Conservation (phyloP, 2,797 vertebrate species). For the Dryobates pubescens region DNA sequence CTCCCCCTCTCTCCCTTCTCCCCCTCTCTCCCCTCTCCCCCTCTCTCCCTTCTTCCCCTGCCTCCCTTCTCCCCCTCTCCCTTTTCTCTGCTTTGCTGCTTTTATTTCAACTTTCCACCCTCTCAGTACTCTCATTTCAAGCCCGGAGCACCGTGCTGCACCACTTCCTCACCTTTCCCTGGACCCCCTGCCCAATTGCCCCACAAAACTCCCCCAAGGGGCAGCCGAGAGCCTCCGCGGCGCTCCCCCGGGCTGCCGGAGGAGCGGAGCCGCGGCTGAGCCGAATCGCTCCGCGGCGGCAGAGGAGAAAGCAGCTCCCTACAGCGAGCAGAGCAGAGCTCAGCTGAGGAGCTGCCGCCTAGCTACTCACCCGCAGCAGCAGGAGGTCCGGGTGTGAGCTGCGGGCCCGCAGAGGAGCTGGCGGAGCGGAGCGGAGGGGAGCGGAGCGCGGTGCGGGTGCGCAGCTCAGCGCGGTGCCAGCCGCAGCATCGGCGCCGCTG, state of each 20-base stretch:
- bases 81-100: too few species aligned
- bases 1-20: too few species aligned
- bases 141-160: too few species aligned
- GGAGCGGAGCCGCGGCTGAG: not conserved
- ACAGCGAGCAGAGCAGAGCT: not conserved
- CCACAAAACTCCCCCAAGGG: not conserved
- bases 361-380: conserved; percentile 30
- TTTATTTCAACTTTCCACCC: too few species aligned
- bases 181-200: not conserved
- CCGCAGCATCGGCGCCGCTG: too few species aligned
- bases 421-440: not conserved
- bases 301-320: not conserved
- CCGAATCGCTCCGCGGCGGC: too few species aligned
- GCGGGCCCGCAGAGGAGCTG: not conserved
- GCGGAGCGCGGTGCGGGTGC: rapidly evolving
- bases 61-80: too few species aligned
- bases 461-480: too few species aligned
- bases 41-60: too few species aligned
- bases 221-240: rapidly evolving
- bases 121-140: too few species aligned
- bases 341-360: rapidly evolving
- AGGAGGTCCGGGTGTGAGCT: not conserved
- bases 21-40: too few species aligned
- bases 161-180: not conserved
- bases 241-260: not conserved